Base-by-base conservation (phyloP, 2,797 vertebrate genomes). In the Lutjanus campechanus region DNA sequence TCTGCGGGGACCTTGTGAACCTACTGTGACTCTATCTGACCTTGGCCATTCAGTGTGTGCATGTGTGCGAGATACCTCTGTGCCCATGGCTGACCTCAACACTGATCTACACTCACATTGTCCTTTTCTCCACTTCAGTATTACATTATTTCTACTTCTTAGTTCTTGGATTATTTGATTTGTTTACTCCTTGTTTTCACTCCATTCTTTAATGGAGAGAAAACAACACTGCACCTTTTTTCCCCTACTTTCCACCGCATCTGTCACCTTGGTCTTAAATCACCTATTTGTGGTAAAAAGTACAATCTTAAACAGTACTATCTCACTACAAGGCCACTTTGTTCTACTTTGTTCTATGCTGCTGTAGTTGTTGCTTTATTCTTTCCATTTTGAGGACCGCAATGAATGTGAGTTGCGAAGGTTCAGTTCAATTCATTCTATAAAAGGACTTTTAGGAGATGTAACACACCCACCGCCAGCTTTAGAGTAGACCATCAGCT, bases 1-100 rank as follows among this genome's bases (percentile, higher is more conserved):
- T 92, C 93, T 90, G 85, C 69, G 53, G 93, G 90, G 92, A 93
- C 89, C 88, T 76, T 87, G 82, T 90, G 89, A 92, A 92, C 93
- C 85, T 81, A 84, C 86, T 86, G 86, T 91, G 92, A 86, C 91
- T 91, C 73, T 49, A 54, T 84, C 77, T 91, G 93, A 93, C 91
- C 91, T 92, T 85, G 91, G 90, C 81, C 72, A 68, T 40, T 53
- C 64, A 80, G 73, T 62, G 49, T 63, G 81, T 15, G 49, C 68
- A 56, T 81, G 82, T 79, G 76, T 54, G 80, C 79, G 80, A 47
- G 79, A 88, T 79, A 75, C 70, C 60, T 77, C 70, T 65, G 69
- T 59, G 50, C 55, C 41, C 46, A 66, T 40, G 41, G 73, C 56
- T 87, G 88, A 91, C 87, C 91, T 90, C 62, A 44, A 62, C 72